Base-by-base conservation (phyloP, 2,888 invertebrate species). In the Hydrotaea diabolus region DNA sequence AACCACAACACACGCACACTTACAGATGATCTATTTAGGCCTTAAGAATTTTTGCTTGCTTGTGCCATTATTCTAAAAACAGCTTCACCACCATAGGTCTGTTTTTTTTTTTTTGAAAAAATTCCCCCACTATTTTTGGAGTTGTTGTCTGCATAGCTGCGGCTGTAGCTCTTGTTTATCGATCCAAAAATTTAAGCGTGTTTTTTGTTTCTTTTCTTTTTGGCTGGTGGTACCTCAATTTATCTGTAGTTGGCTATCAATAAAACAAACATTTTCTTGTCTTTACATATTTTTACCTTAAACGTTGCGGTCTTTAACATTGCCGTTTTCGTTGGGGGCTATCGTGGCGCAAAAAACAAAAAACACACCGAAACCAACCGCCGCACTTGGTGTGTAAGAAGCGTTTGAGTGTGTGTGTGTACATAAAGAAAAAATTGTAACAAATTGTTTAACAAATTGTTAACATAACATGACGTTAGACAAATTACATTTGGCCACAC, bases 401-500 rank as follows among this genome's bases (percentile, higher is more conserved):
- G 39, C 39, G 3, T 26, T 2, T 55, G n/a, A 5, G 53, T 13
- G 36, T 64, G 31, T 57, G 59, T 31, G 23, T 26, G 69, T 77
- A 39, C 15, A 19, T 19, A 36, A 66, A 36, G 17, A 43, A 75
- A 74, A 81, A 85, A 85, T 82, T 85, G 85, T 85, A 85, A 82
- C 85, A 85, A 82, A 85, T 85, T 82, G 84, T 85, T 83, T 85
- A 49, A 74, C 79, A 85, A 85, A 85, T 85, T 82, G 85, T 74
- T 85, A 85, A 82, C 81, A 85, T 76, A 81, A 85, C 85, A 85
- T 82, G 81, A 82, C 85, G 79, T 82, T 85, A 72, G 85, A 85
- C 85, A 85, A 85, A 85, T 82, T 85, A 82, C 85, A 82, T 82
- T 69, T 85, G 69, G 79, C 85, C 82, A 85, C 85, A 85, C 85